Evolutionary conservation across 2,113 vertebrate species (phyloP), one percentile per base, ranked within the genome.

Genomic region (Cephalopholis sonnerati): DNA sequence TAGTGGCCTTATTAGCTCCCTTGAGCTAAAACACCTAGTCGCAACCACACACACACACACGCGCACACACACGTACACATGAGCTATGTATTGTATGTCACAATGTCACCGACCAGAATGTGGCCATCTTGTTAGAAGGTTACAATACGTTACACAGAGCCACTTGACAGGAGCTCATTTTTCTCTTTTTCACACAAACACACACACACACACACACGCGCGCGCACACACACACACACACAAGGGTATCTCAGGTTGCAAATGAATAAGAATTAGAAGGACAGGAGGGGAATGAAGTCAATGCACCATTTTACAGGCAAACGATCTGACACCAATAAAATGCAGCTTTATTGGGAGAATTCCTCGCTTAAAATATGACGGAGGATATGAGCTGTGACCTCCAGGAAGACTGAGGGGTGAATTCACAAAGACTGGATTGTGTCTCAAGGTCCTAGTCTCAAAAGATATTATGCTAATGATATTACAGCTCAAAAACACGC

Each of bases 301-400:
- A 90, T 88, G 88, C 90, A 77, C 72, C 84, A 79, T 91, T 94
- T 93, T 94, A 93, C 89, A 80, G 79, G 85, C 78, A 86, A 83
- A 86, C 22, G 69, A 92, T 90, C 74, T 88, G 79, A 91, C 90
- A 81, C 83, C 91, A 89, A 91, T 94, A 93, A 93, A 94, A 89
- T 12, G 59, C 58, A 41, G 44, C 73, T 91, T 94, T 87, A 93
- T 72, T 77, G 78, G 70, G 61, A 81, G 83, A 82, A 88, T 92
- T 86, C 82, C 79, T 70, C 61, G 55, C 83, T 88, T 86, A 82
- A 89, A 92, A 92, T 92, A 90, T 82, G 86, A 82, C 58, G 68
- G 77, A 78, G 76, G 82, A 87, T 91, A 89, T 87, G 90, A 89
- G 84, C 81, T 85, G 74, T 90, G 84, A 91, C 82, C 87, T 83